Evolutionary conservation across 2,797 vertebrate genomes (phyloP).

Genomic region (Myotis planiceps): DNA sequence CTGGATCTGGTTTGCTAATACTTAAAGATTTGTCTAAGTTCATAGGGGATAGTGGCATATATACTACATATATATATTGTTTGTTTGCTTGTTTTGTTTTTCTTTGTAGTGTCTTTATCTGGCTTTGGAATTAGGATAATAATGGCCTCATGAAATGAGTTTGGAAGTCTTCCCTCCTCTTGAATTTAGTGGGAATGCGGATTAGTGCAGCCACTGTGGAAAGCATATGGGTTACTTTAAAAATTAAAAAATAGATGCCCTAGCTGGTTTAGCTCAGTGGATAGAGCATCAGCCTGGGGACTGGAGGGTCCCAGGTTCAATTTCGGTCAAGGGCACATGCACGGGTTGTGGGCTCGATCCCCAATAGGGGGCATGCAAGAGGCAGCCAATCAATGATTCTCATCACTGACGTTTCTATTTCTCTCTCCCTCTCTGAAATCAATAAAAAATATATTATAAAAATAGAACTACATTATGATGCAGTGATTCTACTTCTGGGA

Average conservation of each 20-base stretch:
- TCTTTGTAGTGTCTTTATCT: not conserved
- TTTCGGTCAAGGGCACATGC: too few species aligned
- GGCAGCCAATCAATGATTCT: too few species aligned
- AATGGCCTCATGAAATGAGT: not conserved
- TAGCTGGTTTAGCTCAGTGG: too few species aligned
- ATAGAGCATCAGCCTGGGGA: too few species aligned
- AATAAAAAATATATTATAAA: too few species aligned
- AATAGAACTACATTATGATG: not conserved
- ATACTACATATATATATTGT: too few species aligned
- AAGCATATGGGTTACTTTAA: not conserved
- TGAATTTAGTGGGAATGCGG: not conserved
- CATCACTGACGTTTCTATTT: too few species aligned
- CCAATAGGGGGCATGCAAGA: too few species aligned
- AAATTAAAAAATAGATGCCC: not conserved
- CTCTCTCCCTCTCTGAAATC: too few species aligned
- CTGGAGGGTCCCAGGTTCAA: too few species aligned
- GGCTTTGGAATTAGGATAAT: not conserved
- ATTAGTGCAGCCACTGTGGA: not conserved
- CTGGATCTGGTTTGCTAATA: not conserved
- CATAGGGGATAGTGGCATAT: not conserved
- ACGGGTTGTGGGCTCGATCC: too few species aligned
- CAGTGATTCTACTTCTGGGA: not conserved
- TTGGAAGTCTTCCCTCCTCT: not conserved
- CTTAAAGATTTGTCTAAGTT: not conserved
- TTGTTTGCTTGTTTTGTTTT: not conserved